Conservation (phyloP, 2,797 vertebrate genomes). For the Microcaecilia unicolor region DNA sequence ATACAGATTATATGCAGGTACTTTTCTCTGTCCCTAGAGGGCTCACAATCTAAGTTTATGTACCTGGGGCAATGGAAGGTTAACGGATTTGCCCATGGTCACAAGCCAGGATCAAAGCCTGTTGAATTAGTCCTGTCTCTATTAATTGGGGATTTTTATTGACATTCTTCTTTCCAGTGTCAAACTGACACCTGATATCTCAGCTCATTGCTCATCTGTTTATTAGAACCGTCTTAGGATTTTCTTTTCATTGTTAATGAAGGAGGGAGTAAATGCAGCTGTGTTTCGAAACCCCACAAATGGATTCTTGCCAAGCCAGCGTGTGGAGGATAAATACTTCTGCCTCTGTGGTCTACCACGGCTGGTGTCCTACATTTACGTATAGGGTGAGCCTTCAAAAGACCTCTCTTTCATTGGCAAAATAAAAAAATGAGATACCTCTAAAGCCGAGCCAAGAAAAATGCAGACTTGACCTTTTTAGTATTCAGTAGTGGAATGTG, state of each 20-base stretch:
- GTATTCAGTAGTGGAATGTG: conserved; percentile 47
- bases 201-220: conserved; percentile 19
- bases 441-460: conserved; percentile 48
- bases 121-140: too few relatives aligned
- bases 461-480: conserved; percentile 40
- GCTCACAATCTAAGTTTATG: too few relatives aligned
- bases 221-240: conserved; percentile 6
- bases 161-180: conserved; percentile 23
- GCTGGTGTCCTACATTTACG: conserved; percentile 47
- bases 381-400: conserved; percentile 44
- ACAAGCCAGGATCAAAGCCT: too few relatives aligned
- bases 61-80: too few relatives aligned
- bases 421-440: conserved; percentile 45
- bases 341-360: conserved; percentile 46
- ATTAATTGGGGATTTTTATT: too few relatives aligned
- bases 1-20: too few relatives aligned
- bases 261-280: conserved; percentile 34
- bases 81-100: too few relatives aligned
- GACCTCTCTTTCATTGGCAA: conserved; percentile 37
- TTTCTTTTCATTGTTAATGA: conserved; percentile 31
- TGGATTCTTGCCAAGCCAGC: conserved; percentile 40
- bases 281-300: conserved; percentile 25
- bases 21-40: too few relatives aligned
- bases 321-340: conserved; percentile 45
- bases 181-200: conserved; percentile 22